Conservation (phyloP, 2,888 invertebrate species). For the Kryphioiulus occultus region DNA sequence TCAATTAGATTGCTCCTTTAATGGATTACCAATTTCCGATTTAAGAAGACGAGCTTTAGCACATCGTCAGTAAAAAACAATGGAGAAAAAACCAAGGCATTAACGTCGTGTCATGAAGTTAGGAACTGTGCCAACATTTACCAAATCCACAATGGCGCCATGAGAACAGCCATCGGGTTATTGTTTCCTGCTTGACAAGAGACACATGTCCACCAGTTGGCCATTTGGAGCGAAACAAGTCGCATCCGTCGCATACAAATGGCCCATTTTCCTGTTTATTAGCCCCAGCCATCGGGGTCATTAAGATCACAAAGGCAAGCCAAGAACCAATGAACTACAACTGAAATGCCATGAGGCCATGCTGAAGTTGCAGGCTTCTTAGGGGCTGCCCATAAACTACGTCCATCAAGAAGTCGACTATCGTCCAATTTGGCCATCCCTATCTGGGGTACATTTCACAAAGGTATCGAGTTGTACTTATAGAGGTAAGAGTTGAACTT, state of each 20-base stretch:
- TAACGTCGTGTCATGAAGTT: neutral
- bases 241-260: neutral
- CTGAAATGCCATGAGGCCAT: too few species aligned
- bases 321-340: neutral
- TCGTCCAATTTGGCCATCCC: too few species aligned
- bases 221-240: neutral
- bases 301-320: neutral
- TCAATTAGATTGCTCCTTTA: constrained; percentile 23
- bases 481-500: too few species aligned
- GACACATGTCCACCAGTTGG: neutral
- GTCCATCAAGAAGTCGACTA: too few species aligned
- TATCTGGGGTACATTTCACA: too few species aligned
- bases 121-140: constrained; percentile 1
- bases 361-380: too few species aligned
- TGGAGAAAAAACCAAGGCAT: neutral
- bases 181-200: neutral
- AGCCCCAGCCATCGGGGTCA: neutral
- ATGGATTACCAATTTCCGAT: constrained; percentile 6
- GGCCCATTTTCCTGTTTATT: neutral
- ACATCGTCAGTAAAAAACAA: neutral
- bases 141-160: neutral
- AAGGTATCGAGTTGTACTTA: too few species aligned
- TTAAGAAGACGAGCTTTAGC: neutral
- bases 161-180: neutral
- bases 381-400: too few species aligned